A percentile compares a stretch with the other conserved stretches of the same genome.
Conservation (phyloP, 2,888 invertebrate species). For the Amblyjoppa fuscipennis region DNA sequence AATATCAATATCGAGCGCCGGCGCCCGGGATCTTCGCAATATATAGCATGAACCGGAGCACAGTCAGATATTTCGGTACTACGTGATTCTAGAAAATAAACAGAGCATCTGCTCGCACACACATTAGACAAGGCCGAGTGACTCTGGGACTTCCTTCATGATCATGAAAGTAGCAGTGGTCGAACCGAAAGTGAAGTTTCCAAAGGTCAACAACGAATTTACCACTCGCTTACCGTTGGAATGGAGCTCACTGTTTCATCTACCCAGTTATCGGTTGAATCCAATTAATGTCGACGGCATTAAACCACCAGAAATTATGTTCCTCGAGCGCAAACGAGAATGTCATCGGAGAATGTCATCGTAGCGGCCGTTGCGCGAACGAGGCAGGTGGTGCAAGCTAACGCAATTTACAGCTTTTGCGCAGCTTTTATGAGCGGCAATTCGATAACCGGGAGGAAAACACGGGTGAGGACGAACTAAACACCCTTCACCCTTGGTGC, state of each 20-base stretch:
- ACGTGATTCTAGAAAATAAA: constrained; percentile 53
- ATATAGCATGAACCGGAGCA: constrained; percentile 19
- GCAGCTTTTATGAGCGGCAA: constrained; percentile 14
- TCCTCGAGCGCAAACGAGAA: background rate
- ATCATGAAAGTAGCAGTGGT: background rate
- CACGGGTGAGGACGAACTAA: constrained; percentile 16
- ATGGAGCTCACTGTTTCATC: background rate
- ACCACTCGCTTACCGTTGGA: background rate
- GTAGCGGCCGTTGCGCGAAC: background rate
- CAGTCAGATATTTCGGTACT: constrained; percentile 59
- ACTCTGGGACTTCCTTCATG: background rate
- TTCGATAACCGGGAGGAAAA: constrained; percentile 31
- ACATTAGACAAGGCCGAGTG: constrained; percentile 40
- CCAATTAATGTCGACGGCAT: background rate
- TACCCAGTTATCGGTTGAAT: background rate
- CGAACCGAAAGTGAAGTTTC: background rate
- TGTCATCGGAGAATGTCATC: constrained; percentile 1
- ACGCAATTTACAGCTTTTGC: constrained; percentile 47
- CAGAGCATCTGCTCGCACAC: constrained; percentile 33
- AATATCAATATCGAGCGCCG: constrained; percentile 26
- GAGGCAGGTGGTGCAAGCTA: background rate
- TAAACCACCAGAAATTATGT: constrained; percentile 1
- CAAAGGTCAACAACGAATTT: constrained; percentile 28
- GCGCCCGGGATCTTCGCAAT: background rate
- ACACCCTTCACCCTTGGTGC: constrained; percentile 17